Evolutionary conservation across 2,113 vertebrate species (phyloP).

Genomic region (Scomber scombrus): DNA sequence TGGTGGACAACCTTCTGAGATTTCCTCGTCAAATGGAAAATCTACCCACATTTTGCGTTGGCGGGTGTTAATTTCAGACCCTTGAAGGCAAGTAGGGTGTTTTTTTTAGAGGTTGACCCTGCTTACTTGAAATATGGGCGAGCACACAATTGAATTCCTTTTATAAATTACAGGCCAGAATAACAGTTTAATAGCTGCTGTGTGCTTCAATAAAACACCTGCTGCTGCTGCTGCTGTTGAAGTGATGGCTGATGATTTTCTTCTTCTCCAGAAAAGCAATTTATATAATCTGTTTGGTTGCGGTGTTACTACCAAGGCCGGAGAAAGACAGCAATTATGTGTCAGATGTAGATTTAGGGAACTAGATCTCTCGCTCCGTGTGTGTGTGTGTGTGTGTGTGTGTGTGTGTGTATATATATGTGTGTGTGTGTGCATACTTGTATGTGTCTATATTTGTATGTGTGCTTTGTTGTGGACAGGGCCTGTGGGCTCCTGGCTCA

Average conservation of each 20-base stretch:
- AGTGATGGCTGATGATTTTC: neutral
- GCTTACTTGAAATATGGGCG: constrained; percentile 14
- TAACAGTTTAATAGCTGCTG: constrained; percentile 18
- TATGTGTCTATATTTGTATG: constrained; percentile 44
- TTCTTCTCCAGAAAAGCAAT: constrained; percentile 3
- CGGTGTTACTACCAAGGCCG: constrained; percentile 11
- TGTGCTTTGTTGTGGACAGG: constrained; percentile 71
- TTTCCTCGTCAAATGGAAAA: too few relatives aligned
- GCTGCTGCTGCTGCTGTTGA: constrained; percentile 23
- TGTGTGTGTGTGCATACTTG: constrained; percentile 33
- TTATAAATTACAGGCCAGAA: constrained; percentile 37
- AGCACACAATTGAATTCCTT: constrained; percentile 23
- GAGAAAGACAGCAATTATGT: constrained; percentile 36
- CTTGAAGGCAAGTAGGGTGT: neutral
- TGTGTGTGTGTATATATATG: neutral
- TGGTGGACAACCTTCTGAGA: too few relatives aligned
- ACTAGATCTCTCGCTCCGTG: neutral
- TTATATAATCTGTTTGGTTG: constrained; percentile 29
- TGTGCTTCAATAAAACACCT: constrained; percentile 25
- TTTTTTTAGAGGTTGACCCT: constrained; percentile 32
- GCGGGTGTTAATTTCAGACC: too few relatives aligned
- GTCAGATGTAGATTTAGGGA: constrained; percentile 42
- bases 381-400: constrained; percentile 6
- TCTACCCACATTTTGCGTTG: too few relatives aligned
- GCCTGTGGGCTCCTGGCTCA: constrained; percentile 69